Evolutionary conservation across 2,797 vertebrate genomes (phyloP).

Genomic region (Ctenosaura bakeri): DNA sequence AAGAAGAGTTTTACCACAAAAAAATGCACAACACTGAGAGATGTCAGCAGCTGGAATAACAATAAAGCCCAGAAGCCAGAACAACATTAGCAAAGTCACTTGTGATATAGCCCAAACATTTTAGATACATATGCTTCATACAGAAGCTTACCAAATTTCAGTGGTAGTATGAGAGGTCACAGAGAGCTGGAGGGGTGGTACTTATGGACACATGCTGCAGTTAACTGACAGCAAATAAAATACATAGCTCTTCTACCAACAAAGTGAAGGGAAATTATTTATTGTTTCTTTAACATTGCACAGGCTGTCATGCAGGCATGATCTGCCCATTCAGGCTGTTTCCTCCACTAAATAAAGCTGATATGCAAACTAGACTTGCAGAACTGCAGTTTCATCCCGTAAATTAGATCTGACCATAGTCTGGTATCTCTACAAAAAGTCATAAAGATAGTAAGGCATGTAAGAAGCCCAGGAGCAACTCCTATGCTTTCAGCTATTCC

Average conservation of each 20-base stretch:
- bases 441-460: not conserved
- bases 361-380: conserved; percentile 33
- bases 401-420: not conserved
- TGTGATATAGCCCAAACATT: not conserved
- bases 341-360: conserved; percentile 25
- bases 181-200: not conserved
- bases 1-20: conserved; percentile 58
- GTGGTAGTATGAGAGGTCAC: not conserved
- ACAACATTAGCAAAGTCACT: not conserved
- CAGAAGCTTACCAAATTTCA: conserved; percentile 5
- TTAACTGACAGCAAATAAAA: conserved; percentile 44
- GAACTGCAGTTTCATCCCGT: too few relatives aligned
- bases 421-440: not conserved
- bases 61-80: not conserved
- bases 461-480: too few relatives aligned
- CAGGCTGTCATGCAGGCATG: conserved; percentile 33
- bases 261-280: conserved; percentile 32
- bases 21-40: conserved; percentile 67
- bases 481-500: too few relatives aligned
- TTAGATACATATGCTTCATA: not conserved
- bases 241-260: conserved; percentile 35
- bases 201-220: conserved; percentile 41
- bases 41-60: conserved; percentile 56
- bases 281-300: conserved; percentile 48
- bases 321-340: conserved; percentile 52